Evolutionary conservation across 2,888 invertebrate genomes (phyloP), one percentile per base, ranked within the genome.

Genomic region (Drosophila anomelani): DNA sequence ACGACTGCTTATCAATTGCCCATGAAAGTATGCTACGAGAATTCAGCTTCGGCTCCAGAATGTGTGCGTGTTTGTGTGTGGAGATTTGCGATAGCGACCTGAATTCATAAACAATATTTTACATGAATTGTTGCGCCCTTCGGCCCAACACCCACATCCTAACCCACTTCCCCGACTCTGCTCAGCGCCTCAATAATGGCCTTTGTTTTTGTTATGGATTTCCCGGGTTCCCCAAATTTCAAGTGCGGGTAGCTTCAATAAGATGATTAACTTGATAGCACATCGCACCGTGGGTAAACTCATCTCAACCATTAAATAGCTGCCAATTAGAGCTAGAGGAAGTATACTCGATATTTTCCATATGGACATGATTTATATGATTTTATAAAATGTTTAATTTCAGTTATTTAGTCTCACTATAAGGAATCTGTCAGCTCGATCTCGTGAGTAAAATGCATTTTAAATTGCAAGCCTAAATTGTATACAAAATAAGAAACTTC

Each of bases 101-200:
- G 83, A 71, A 82, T 67, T 74, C 78, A 84, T 84, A 80, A 80
- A 83, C 78, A 83, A 80, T 83, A 80, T 83, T 80, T 63, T 54
- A 59, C 75, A 83, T 78, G 67, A 83, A 83, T 83, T 80, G 78
- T 75, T 78, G 66, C 72, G 61, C 72, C 69, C 56, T 59, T 57
- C 44, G 46, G 32, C 68, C 39, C 39, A 34, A 38, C 29, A 15
- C 46, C 46, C 26, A n/a, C 46, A 26, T 15, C 9, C 29, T 2
- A 2, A 29, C 26, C 29, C 46, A 9, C 10, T n/a, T 17, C 20
- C 10, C 26, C 26, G 6, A 6, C 1, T 7, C 12, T 12, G 10
- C 10, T 3, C 34, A 17, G 39, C 15, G 13, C 12, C 59, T 9
- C 3, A 4, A 12, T 12, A 47, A 49, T 41, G 34, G 64, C 36